Conservation (phyloP, 53 echinoderm and acorn worm genomes). For the Echinarachnius parma region DNA sequence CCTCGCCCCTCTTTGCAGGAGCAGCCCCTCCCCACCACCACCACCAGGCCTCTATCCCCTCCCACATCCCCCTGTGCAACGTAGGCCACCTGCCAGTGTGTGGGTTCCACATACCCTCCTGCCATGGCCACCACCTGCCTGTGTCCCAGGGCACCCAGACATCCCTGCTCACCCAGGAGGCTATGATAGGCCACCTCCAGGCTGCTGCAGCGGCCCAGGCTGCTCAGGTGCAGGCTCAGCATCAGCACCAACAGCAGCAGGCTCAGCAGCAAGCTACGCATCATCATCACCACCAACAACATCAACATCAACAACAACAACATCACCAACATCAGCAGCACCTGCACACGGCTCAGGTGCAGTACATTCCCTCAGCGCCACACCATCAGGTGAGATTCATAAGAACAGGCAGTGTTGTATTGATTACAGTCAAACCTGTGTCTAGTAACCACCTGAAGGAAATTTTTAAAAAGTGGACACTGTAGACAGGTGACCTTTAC, state of each 20-base stretch:
- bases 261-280: constrained; percentile 49
- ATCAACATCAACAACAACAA: constrained; percentile 35
- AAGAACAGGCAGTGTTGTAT: too few species aligned
- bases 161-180: constrained; percentile 66
- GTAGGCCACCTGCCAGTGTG: constrained; percentile 97
- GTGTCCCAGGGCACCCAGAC: constrained; percentile 69
- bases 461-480: too few species aligned
- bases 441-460: too few species aligned
- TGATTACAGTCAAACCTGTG: too few species aligned
- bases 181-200: constrained; percentile 62
- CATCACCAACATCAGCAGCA: constrained; percentile 37
- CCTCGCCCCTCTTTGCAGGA: constrained; percentile 62
- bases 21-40: constrained; percentile 59
- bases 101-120: constrained; percentile 91
- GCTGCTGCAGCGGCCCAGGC: constrained; percentile 45
- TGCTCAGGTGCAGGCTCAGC: constrained; percentile 50
- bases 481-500: too few species aligned
- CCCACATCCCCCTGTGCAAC: constrained; percentile 86
- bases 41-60: constrained; percentile 57
- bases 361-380: constrained; percentile 49
- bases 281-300: constrained; percentile 47
- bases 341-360: constrained; percentile 44
- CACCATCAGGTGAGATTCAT: constrained; percentile 38
- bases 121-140: constrained; percentile 78
- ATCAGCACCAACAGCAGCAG: constrained; percentile 38